These are phyloP conservation scores for Solen grandis DNA, from an alignment of 1,140 invertebrate species.

Conservation along the genomic window DNA sequence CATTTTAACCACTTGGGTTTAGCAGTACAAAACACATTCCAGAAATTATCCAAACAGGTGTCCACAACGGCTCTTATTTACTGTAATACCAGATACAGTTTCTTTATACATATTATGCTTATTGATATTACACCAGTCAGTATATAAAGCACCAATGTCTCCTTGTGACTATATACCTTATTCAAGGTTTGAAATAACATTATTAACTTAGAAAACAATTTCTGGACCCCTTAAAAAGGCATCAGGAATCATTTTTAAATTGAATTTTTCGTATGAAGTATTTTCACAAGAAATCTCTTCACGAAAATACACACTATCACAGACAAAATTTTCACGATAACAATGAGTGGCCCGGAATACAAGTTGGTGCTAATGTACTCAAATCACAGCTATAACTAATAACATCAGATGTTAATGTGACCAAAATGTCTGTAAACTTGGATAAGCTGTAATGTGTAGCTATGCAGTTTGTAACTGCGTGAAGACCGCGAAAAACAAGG, in stretches of 20 bases:
- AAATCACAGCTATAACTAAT: not conserved
- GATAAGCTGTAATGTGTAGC: conserved; percentile 5
- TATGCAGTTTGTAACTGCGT: no score
- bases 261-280: not conserved
- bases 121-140: conserved; percentile 11
- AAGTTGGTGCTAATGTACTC: not conserved
- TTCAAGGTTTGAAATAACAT: not conserved
- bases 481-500: no score
- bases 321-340: no score
- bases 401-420: not conserved
- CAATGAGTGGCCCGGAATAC: conserved; percentile 17
- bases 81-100: not conserved
- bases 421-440: not conserved
- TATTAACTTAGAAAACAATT: not conserved
- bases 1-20: not conserved
- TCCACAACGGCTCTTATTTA: conserved; percentile 23
- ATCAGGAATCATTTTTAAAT: not conserved
- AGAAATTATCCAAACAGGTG: not conserved
- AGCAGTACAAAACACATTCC: not conserved
- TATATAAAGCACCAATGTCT: conserved; percentile 22
- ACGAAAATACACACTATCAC: not conserved
- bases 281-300: not conserved
- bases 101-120: conserved; percentile 25
- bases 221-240: not conserved
- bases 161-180: not conserved